These are phyloP conservation scores for Corvus hawaiiensis DNA, from an alignment of 2,113 vertebrate species.

Conservation along the genomic window DNA sequence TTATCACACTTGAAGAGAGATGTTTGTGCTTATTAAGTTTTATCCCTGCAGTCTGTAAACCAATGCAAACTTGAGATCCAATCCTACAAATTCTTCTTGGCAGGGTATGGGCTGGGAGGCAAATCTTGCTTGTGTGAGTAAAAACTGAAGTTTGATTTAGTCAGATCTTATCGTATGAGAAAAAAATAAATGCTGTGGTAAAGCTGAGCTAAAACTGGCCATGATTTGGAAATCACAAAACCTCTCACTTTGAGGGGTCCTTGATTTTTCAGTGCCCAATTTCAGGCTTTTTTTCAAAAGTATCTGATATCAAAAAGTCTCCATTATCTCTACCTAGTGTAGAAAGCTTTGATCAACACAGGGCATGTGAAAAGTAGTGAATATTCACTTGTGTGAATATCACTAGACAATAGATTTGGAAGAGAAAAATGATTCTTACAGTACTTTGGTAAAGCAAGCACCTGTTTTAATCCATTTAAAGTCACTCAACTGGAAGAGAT, in stretches of 20 bases:
- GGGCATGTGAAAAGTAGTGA: not conserved
- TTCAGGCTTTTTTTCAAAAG: not conserved
- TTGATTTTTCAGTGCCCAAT: not conserved
- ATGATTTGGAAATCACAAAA: not conserved
- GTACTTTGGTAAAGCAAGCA: not conserved
- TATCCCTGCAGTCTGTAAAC: not conserved
- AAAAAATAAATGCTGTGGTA: not conserved
- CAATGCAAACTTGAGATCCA: not conserved
- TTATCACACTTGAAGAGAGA: not conserved
- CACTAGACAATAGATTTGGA: not conserved
- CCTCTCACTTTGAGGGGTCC: not conserved
- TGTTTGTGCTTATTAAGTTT: not conserved
- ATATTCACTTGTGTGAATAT: not conserved
- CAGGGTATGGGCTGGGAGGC: not conserved
- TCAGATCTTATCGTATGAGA: not conserved
- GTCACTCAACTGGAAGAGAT: conserved; percentile 30
- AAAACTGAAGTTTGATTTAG: not conserved
- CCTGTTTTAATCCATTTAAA: conserved; percentile 32
- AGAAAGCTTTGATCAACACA: not conserved
- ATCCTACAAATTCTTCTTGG: not conserved
- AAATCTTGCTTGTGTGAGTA: not conserved
- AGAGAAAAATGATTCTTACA: not conserved
- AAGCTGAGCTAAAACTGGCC: not conserved
- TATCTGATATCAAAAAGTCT: not conserved
- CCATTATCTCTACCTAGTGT: not conserved